Evolutionary conservation across 2,113 vertebrate species (phyloP).

Genomic region (Crotophaga sulcirostris): DNA sequence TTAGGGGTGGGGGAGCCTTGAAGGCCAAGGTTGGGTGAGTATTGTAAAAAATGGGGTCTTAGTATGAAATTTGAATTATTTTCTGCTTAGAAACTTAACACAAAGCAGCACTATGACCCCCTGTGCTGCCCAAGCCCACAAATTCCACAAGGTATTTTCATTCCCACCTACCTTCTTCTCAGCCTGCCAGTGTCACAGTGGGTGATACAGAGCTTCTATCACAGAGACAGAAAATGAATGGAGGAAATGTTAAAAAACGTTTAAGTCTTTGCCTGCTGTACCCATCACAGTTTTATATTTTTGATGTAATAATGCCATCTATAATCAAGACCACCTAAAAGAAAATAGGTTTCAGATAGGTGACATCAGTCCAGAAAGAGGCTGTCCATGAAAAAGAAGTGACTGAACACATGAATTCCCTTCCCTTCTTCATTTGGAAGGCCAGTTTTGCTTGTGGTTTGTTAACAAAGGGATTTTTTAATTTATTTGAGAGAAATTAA

Average conservation of each 20-base stretch:
- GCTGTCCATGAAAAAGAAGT: not conserved
- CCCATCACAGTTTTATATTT: not conserved
- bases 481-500: conserved; percentile 56
- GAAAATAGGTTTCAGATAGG: not conserved
- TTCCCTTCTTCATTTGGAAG: not conserved
- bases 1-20: not conserved
- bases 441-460: not conserved
- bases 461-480: conserved; percentile 36
- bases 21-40: not conserved
- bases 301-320: not conserved
- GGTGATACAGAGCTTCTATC: not conserved
- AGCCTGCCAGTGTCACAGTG: not conserved
- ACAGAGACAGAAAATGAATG: not conserved
- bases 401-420: not conserved
- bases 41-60: not conserved
- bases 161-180: not conserved
- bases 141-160: not conserved
- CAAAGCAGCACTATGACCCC: not conserved
- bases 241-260: not conserved
- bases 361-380: not conserved
- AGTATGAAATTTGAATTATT: not conserved
- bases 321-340: not conserved
- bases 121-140: not conserved
- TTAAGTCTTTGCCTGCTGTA: not conserved
- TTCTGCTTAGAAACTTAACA: not conserved